Evolutionary conservation across 2,888 invertebrate genomes (phyloP).

Genomic region (Dilophus febrilis): DNA sequence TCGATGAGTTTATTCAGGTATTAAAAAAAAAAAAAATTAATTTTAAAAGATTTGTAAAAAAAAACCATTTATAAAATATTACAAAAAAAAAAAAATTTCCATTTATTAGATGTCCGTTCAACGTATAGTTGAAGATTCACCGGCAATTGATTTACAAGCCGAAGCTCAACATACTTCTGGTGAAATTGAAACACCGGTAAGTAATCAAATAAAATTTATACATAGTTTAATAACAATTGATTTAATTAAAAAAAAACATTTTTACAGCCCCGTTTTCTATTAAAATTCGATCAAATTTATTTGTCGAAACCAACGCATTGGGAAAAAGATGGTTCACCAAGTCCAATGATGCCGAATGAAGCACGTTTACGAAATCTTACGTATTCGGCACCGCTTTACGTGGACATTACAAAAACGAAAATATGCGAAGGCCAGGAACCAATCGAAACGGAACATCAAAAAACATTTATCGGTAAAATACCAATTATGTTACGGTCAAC

Average conservation of each 20-base stretch:
- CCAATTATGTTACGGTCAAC: conserved; percentile 98
- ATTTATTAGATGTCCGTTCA: conserved; percentile 78
- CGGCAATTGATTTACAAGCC: conserved; percentile 90
- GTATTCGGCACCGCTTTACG: conserved; percentile 96
- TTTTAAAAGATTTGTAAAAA: no score
- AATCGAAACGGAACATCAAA: conserved; percentile 63
- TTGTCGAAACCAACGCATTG: conserved; percentile 99
- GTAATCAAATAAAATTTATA: not conserved
- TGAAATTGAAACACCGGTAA: conserved; percentile 69
- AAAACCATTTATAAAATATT: no score
- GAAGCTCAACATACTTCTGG: conserved; percentile 95
- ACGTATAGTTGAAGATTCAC: conserved; percentile 97
- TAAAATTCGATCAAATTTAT: conserved; percentile 99
- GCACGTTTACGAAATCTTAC: conserved; percentile 92
- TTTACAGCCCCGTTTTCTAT: conserved; percentile 61
- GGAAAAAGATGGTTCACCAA: conserved; percentile 99
- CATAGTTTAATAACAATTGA: not conserved
- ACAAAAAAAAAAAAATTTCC: not conserved
- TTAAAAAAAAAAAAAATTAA: not conserved
- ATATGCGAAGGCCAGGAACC: conserved; percentile 82
- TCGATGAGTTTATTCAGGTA: conserved; percentile 93
- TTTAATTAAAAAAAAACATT: not conserved
- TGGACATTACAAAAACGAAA: conserved; percentile 95
- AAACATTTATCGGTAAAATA: conserved; percentile 74
- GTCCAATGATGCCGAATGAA: conserved; percentile 99